These are phyloP conservation scores for Tarsius wallacei DNA, from an alignment of 2,797 vertebrate genomes.

Conservation along the genomic window DNA sequence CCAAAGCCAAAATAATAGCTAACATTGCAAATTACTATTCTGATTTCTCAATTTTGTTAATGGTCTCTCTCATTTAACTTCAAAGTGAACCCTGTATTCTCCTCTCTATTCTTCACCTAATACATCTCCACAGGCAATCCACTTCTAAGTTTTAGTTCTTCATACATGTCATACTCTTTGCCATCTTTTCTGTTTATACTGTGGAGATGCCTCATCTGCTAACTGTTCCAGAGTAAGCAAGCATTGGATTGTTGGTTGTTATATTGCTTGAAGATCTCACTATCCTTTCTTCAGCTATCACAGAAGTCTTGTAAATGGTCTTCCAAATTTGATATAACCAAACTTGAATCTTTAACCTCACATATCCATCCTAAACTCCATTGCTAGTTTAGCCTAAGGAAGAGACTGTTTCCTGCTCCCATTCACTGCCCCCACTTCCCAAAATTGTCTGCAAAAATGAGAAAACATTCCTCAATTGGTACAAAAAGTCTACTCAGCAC, in stretches of 20 bases:
- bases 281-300: not conserved
- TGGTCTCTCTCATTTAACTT: not conserved
- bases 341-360: not conserved
- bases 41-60: not conserved
- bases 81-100: not conserved
- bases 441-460: not conserved
- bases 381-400: not conserved
- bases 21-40: not conserved
- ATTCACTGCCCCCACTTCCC: not conserved
- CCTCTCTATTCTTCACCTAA: not conserved
- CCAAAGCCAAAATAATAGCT: not conserved
- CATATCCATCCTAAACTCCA: not conserved
- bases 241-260: not conserved
- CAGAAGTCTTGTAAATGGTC: not conserved
- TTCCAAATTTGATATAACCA: not conserved
- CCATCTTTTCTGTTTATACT: not conserved
- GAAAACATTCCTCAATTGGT: not conserved
- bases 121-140: not conserved
- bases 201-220: not conserved
- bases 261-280: not conserved
- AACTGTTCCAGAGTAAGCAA: not conserved
- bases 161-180: not conserved
- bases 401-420: not conserved
- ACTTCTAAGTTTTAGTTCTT: not conserved
- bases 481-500: not conserved